phyloP scores from a whole-genome alignment of 1,140 invertebrate species.

The Drosophila orena region DNA sequence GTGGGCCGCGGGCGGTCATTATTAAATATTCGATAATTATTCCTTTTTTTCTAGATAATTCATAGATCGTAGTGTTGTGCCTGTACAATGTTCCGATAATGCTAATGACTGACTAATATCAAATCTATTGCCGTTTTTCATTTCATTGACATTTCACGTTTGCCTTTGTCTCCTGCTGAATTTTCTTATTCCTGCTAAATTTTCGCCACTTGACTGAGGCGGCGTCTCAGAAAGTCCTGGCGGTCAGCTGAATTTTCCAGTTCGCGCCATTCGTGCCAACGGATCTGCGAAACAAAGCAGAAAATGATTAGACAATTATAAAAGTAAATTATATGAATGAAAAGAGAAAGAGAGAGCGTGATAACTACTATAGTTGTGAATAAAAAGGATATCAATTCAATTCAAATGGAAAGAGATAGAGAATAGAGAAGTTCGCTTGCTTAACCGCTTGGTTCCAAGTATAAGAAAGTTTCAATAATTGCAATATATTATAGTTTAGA shows the following conservation, averaged over 20 bases:
- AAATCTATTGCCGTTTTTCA: conserved; percentile 5
- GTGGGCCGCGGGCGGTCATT: conserved; percentile 44
- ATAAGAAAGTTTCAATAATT: too few relatives aligned
- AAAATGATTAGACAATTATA: neutral
- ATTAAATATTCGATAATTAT: conserved; percentile 19
- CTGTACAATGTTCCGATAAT: conserved; percentile 44
- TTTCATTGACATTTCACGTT: neutral
- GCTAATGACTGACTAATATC: conserved; percentile 26
- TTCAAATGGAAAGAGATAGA: too few relatives aligned
- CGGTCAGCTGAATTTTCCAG: conserved; percentile 69
- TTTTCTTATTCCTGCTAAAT: neutral
- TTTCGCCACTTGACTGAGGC: conserved; percentile 54
- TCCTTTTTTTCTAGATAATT: conserved; percentile 42
- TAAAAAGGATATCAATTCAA: too few relatives aligned
- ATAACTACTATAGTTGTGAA: too few relatives aligned
- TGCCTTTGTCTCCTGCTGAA: neutral
- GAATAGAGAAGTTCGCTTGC: too few relatives aligned
- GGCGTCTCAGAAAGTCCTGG: conserved; percentile 67
- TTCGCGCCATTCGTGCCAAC: conserved; percentile 84
- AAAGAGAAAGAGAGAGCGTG: too few relatives aligned
- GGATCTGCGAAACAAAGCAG: conserved; percentile 61
- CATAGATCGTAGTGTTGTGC: conserved; percentile 51
- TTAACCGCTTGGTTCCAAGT: too few relatives aligned
- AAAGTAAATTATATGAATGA: too few relatives aligned
- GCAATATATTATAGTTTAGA: too few relatives aligned